Percentiles rank a stretch among this genome's conserved stretches.
Conservation (phyloP, 2,797 vertebrate genomes). For the Emys orbicularis region DNA sequence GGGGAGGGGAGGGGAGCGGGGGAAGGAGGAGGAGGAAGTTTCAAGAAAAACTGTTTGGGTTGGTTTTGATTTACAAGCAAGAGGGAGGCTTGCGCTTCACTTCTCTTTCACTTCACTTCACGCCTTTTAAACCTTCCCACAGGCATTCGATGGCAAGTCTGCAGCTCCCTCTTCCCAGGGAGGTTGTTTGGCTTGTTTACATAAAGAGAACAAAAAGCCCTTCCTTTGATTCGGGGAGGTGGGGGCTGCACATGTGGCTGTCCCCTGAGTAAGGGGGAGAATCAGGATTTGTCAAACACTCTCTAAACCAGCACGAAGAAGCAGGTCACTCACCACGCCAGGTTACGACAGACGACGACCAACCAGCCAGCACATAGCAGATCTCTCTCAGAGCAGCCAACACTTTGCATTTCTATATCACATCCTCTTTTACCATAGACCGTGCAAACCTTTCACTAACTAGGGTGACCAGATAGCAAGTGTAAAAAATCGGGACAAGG, state of each 20-base stretch:
- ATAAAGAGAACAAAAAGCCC: conserved; percentile 12
- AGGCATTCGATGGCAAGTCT: conserved; percentile 1
- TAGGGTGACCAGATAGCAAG: no score
- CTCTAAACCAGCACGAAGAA: conserved; percentile 18
- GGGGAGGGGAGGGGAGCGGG: background rate
- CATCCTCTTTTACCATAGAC: background rate
- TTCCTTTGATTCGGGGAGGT: background rate
- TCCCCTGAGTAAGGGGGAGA: background rate
- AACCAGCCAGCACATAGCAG: background rate
- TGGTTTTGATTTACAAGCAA: conserved; percentile 13
- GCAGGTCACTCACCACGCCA: conserved; percentile 10
- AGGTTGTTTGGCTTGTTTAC: background rate
- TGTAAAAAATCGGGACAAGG: no score
- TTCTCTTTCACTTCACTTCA: background rate
- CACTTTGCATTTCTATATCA: conserved; percentile 3
- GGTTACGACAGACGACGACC: conserved; percentile 24
- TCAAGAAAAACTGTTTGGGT: background rate
- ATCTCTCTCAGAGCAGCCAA: conserved; percentile 4
- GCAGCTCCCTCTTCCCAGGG: background rate
- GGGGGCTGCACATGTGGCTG: background rate
- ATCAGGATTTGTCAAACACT: background rate
- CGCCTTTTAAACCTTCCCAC: accelerated
- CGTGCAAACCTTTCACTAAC: conserved; percentile 31
- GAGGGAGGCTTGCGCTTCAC: background rate
- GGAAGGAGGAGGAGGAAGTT: background rate